Percentiles rank a stretch among this genome's conserved stretches.
Conservation (phyloP, 2,888 invertebrate genomes). For the Crematogaster levior region DNA sequence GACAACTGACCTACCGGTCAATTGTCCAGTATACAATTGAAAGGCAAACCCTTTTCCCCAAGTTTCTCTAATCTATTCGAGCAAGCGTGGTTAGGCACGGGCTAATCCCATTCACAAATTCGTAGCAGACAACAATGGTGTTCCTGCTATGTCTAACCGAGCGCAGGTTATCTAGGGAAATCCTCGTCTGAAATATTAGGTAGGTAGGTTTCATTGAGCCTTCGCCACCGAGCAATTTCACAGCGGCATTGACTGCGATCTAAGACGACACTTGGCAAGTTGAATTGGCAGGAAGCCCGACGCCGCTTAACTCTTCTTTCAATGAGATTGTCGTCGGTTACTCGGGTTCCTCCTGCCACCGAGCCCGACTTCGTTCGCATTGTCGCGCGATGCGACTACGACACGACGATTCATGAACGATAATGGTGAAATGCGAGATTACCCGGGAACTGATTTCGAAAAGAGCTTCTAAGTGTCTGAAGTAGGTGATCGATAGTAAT, state of each 20-base stretch:
- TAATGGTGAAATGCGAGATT: constrained; percentile 12
- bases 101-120: constrained; percentile 68
- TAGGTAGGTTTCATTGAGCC: constrained; percentile 75
- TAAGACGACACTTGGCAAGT: constrained; percentile 78
- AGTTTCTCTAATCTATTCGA: constrained; percentile 70
- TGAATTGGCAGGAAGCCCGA: constrained; percentile 83
- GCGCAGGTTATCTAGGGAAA: constrained; percentile 77
- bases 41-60: constrained; percentile 62
- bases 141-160: constrained; percentile 73
- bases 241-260: constrained; percentile 74
- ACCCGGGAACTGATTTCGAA: background rate
- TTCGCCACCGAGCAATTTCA: constrained; percentile 70
- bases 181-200: constrained; percentile 72
- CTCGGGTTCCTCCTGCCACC: constrained; percentile 50
- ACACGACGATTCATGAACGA: constrained; percentile 51
- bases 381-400: constrained; percentile 58
- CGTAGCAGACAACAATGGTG: constrained; percentile 49
- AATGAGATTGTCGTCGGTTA: constrained; percentile 80
- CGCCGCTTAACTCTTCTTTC: constrained; percentile 81
- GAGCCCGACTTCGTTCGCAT: constrained; percentile 60
- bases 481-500: constrained; percentile 25
- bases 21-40: constrained; percentile 63
- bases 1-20: constrained; percentile 44
- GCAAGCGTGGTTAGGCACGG: constrained; percentile 57
- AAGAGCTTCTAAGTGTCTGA: constrained; percentile 4